These are phyloP conservation scores for cat (Felis catus) DNA, from an alignment of 2,113 vertebrate species.

Conservation along the genomic window DNA sequence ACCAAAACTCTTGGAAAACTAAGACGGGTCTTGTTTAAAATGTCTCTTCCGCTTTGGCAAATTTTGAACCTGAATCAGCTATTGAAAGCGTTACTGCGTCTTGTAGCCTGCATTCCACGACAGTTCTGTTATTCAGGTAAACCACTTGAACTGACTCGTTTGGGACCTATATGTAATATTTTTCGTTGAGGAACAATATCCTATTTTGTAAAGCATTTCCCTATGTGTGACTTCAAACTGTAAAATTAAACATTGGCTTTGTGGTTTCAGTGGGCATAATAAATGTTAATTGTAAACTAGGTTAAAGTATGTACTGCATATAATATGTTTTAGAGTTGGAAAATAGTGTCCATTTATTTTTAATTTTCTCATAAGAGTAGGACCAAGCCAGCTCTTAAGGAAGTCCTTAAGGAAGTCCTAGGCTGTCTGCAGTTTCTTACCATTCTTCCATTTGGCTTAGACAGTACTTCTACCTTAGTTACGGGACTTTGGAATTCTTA, in stretches of 20 bases:
- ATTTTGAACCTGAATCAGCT: slow-evolving; percentile 55
- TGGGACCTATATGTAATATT: slow-evolving; percentile 78
- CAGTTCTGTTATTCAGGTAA: slow-evolving; percentile 58
- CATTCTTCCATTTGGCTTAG: neutral
- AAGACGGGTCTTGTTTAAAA: slow-evolving; percentile 54
- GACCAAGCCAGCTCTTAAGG: neutral
- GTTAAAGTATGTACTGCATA: slow-evolving; percentile 65
- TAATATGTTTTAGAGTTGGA: slow-evolving; percentile 53
- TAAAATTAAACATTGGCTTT: slow-evolving; percentile 82
- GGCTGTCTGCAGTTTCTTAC: neutral
- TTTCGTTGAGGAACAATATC: slow-evolving; percentile 76
- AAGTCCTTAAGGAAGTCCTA: neutral
- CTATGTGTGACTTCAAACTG: slow-evolving; percentile 82
- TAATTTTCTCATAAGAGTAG: neutral
- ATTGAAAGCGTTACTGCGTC: slow-evolving; percentile 63
- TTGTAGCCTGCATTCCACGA: slow-evolving; percentile 72
- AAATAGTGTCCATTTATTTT: slow-evolving; percentile 26
- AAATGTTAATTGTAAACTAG: slow-evolving; percentile 82
- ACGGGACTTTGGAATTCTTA: neutral
- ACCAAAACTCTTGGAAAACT: slow-evolving; percentile 50
- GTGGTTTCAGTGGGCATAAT: slow-evolving; percentile 84
- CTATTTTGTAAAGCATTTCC: slow-evolving; percentile 81
- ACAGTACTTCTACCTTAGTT: neutral
- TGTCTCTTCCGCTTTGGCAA: slow-evolving; percentile 37
- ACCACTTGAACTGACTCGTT: slow-evolving; percentile 74